Base-by-base conservation (phyloP, 2,797 vertebrate species). In the Sebastes jordani region DNA sequence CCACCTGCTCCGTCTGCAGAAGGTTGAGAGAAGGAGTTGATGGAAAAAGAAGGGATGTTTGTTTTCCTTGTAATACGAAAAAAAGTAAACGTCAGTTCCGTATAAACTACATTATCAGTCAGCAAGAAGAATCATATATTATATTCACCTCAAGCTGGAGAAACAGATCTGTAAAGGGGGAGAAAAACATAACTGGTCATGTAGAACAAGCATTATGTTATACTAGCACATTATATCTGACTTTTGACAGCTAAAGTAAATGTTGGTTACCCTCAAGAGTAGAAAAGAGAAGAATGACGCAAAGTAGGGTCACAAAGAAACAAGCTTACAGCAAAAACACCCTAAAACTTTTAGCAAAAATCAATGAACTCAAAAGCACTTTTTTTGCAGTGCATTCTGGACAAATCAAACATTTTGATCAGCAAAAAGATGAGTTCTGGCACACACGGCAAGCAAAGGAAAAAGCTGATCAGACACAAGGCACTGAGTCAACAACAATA, bases 1-100 rank as follows among this genome's bases (percentile, higher is more conserved):
- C 99, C 89, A 99, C 99, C 92, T 99, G 98, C 67, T 99, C 99
- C 0, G 98, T 99, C 99, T 99, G 93, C 13, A 74, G 25, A 67
- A 56, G 5, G 27, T 10, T 34, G 22, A 75, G 3, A 72, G n/a
- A 78, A 1, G 20, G 69, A 70, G 4, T 60, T 6, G 1, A 54
- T 6, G 11, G 34, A 7, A 59, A 34, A 7, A 8, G 1, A 23
- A 71, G 2, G 1, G 3, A 46, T 2, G 20, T 25, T n/a, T 46
- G 42, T 18, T 64, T 64, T 49, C 5, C 2, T 63, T 76, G 22
- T 10, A 7, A 58, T 25, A 8, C 2, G 4, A 22, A 58, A 36
- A 62, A 11, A 2, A 2, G 2, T 4, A 66, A 18, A 49, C 4
- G 25, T 76, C 2, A n/a, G 1, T 38, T 73, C 23, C 0, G 3